Evolutionary conservation across 2,113 vertebrate genomes (phyloP), one percentile per base, ranked within the genome.

Genomic region (Pollimyrus isidori): DNA sequence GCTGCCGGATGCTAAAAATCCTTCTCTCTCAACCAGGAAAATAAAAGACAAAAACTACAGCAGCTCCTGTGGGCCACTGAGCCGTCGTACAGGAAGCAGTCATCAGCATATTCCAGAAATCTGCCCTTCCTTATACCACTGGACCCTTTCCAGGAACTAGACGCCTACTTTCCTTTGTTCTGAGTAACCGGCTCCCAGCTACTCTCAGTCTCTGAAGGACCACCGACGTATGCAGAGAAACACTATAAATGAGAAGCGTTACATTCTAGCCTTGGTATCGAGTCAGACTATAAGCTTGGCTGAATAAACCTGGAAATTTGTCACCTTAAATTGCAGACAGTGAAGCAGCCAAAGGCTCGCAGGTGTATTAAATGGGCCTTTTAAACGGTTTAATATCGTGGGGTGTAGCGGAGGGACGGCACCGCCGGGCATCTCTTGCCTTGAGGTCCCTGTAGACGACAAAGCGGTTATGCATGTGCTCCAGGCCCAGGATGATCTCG

Each of bases 371-470:
- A 30, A 13, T 4, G 62, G n/a, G 62, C n/a, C 62, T 39, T 76
- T 76, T 19, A 80, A 17, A 19, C 13, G 30, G 11, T 19, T 19
- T 80, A 42, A 80, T 80, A 80, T 42, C 3, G 6, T 7, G 17
- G 73, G 35, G 15, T 19, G 73, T 1, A 30, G n/a, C 1, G 6
- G 73, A 42, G 73, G 73, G 73, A 42, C 6, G 30, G 42, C 15
- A 42, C 2, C 3, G 17, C 35, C 35, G 0, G n/a, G 9, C 9
- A 7, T 0, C 0, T 0, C 73, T 95, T 92, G 98, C 98, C 97
- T 99, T 99, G 87, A 99, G 95, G 94, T 99, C 98, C 92, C 98
- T 95, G 95, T 99, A 99, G 39, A 99, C 98, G 0, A 99, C 98
- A 9, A 97, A 99, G 87, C 98, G 97, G 90, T 95, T 97, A 94